Evolutionary conservation across 2,797 vertebrate species (phyloP).

Genomic region (Tinamus major): DNA sequence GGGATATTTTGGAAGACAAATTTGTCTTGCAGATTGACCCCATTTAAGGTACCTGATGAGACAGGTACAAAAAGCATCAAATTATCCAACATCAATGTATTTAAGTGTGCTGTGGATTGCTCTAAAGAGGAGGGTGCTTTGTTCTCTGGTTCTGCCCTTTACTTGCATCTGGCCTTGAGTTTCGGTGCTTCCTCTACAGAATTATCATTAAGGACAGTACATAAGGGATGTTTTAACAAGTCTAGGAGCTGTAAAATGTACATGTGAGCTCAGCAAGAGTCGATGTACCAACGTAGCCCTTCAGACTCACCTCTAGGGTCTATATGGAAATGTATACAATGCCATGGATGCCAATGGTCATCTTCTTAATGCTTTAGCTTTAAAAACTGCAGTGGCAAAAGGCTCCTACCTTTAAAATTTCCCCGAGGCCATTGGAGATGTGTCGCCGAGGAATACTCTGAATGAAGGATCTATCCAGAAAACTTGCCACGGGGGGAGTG

Average conservation of each 20-base stretch:
- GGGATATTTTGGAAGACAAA: slow-evolving; percentile 47
- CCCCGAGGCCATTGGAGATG: slow-evolving; percentile 86
- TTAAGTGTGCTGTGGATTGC: background rate
- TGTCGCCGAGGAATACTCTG: slow-evolving; percentile 82
- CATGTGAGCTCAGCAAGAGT: background rate
- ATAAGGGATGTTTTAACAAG: background rate
- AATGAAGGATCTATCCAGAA: slow-evolving; percentile 85
- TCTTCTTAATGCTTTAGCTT: background rate
- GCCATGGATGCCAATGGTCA: background rate
- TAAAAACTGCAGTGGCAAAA: background rate
- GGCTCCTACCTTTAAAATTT: slow-evolving; percentile 84
- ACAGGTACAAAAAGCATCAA: slow-evolving; percentile 15
- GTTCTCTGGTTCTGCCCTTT: background rate
- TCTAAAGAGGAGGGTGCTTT: background rate
- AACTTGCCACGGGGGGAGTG: slow-evolving; percentile 81
- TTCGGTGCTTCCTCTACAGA: background rate
- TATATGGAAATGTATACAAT: background rate
- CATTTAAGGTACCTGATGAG: background rate
- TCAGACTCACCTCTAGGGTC: background rate
- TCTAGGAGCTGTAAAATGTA: background rate
- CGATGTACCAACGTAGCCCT: background rate
- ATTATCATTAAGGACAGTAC: background rate
- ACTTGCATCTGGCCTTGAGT: background rate
- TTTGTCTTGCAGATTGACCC: background rate
- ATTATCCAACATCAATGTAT: slow-evolving; percentile 20